phyloP scores from a whole-genome alignment of 2,113 vertebrate genomes.

The Dipodomys stephensi region DNA sequence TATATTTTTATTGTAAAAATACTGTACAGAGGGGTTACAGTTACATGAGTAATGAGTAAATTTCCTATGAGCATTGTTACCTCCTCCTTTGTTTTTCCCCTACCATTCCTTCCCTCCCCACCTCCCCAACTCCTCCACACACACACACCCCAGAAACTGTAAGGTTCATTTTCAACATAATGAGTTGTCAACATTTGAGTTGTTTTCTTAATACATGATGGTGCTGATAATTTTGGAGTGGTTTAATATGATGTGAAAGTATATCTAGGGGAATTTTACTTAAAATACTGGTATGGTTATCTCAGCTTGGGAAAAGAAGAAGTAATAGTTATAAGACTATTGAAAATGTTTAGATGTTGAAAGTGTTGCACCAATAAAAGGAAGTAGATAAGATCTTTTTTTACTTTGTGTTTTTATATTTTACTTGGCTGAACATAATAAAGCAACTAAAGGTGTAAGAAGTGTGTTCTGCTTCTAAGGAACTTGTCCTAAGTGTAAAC shows the following conservation, averaged over 20 bases:
- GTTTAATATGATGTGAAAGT: slow-evolving; percentile 50
- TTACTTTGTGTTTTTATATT: slow-evolving; percentile 58
- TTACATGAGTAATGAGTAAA: too few species aligned
- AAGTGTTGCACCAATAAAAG: slow-evolving; percentile 56
- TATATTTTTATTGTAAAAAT: too few species aligned
- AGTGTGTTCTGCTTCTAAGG: not conserved
- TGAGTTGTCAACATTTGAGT: not conserved
- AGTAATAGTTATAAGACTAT: slow-evolving; percentile 43
- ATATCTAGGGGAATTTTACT: slow-evolving; percentile 51
- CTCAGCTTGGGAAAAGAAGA: slow-evolving; percentile 55
- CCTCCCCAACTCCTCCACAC: too few species aligned
- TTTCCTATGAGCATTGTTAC: too few species aligned
- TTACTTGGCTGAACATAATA: slow-evolving; percentile 48
- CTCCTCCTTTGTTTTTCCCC: too few species aligned
- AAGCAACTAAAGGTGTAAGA: slow-evolving; percentile 29
- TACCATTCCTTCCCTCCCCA: too few species aligned
- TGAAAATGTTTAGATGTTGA: slow-evolving; percentile 61
- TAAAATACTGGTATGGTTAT: slow-evolving; percentile 58
- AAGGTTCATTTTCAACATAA: too few species aligned
- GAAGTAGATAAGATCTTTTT: slow-evolving; percentile 71
- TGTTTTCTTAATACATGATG: not conserved
- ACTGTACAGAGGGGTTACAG: too few species aligned
- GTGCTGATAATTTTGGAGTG: not conserved
- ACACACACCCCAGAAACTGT: too few species aligned
- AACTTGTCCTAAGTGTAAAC: slow-evolving; percentile 8